Conservation (phyloP, 2,797 vertebrate species). For the Sebastes wilsoni region DNA sequence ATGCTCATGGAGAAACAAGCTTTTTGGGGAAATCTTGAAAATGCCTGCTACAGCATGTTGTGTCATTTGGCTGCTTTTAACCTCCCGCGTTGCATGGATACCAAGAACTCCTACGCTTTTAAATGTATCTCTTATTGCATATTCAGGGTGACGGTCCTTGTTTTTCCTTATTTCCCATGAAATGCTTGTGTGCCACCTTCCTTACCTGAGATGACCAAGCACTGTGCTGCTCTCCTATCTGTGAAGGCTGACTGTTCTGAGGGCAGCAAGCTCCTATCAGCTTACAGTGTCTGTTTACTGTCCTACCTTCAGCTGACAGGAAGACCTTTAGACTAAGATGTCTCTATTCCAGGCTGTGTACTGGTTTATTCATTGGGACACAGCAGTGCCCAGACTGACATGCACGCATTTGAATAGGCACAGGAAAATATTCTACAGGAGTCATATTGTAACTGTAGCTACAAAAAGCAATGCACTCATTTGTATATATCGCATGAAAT, state of each 20-base stretch:
- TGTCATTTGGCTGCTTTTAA: slow-evolving; percentile 13
- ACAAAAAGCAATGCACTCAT: too few relatives aligned
- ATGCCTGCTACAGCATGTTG: not conserved
- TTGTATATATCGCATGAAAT: too few relatives aligned
- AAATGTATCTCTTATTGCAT: slow-evolving; percentile 2
- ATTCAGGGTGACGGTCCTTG: not conserved
- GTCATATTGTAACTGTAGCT: not conserved
- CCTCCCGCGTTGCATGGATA: slow-evolving; percentile 13
- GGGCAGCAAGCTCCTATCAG: slow-evolving; percentile 25
- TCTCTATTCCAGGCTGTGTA: not conserved
- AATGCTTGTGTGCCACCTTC: not conserved
- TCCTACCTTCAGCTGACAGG: slow-evolving; percentile 32
- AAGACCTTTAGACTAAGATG: slow-evolving; percentile 14
- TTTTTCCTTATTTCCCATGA: not conserved
- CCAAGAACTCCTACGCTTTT: not conserved
- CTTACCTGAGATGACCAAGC: not conserved
- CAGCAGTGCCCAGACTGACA: not conserved
- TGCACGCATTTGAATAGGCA: not conserved
- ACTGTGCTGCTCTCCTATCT: slow-evolving; percentile 12
- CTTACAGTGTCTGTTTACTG: slow-evolving; percentile 52
- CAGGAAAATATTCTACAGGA: not conserved
- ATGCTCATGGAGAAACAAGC: slow-evolving; percentile 7
- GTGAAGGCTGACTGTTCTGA: slow-evolving; percentile 9
- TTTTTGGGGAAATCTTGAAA: not conserved
- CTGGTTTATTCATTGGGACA: slow-evolving; percentile 41